Conservation (phyloP, 2,888 invertebrate species). For the Alentia gelatinosa region DNA sequence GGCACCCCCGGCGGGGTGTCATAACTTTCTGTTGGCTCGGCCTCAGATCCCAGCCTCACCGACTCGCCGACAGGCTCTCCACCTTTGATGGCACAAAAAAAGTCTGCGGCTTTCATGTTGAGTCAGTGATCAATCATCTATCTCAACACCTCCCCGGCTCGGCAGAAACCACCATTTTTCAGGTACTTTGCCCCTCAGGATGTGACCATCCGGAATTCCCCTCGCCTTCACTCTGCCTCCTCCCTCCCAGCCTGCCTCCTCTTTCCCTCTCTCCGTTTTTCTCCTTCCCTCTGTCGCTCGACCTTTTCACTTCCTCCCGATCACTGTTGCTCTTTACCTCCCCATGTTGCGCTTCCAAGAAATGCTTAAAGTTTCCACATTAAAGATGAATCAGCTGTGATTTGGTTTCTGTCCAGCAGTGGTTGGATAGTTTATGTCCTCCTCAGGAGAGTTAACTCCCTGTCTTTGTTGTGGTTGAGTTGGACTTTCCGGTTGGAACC, state of each 20-base stretch:
- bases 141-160: not conserved
- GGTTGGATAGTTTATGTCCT: too few species aligned
- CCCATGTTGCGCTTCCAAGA: too few species aligned
- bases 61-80: not conserved
- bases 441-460: too few species aligned
- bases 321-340: too few species aligned
- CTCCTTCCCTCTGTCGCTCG: too few species aligned
- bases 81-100: slow-evolving; percentile 16
- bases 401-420: too few species aligned
- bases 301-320: too few species aligned
- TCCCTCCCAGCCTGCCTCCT: not conserved
- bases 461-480: too few species aligned
- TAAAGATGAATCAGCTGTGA: too few species aligned
- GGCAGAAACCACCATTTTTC: not conserved
- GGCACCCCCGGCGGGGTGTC: not conserved
- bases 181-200: not conserved
- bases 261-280: not conserved
- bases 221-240: too few species aligned
- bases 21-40: not conserved
- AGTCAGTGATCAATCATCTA: not conserved
- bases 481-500: too few species aligned
- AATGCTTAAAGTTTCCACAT: too few species aligned
- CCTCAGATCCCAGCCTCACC: not conserved
- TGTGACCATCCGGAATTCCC: not conserved
- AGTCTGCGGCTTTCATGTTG: not conserved